These are phyloP conservation scores for Pseudomyrmex flavicornis DNA, from an alignment of 1,140 invertebrate genomes.

Conservation along the genomic window DNA sequence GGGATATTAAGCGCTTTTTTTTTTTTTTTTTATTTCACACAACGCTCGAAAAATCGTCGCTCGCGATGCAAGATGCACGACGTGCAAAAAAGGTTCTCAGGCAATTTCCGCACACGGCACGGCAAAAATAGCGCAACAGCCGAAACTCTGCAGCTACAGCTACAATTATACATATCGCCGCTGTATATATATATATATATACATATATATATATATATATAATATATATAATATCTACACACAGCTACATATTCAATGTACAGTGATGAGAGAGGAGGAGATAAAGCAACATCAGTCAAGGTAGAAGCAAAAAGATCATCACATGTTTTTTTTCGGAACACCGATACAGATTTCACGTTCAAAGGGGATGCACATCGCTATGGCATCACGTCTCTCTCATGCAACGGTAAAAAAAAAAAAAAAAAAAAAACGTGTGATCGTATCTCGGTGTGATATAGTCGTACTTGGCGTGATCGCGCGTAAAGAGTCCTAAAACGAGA, in stretches of 20 bases:
- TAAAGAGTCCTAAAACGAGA: conserved; percentile 7
- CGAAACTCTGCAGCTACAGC: background rate
- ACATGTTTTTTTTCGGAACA: background rate
- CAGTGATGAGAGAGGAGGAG: background rate
- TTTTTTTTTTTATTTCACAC: background rate
- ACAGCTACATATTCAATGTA: conserved; percentile 38
- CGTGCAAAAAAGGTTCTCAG: conserved; percentile 20
- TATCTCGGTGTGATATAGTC: conserved; percentile 8
- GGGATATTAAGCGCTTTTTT: background rate
- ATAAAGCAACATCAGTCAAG: conserved; percentile 15
- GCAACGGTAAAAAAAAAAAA: conserved; percentile 2
- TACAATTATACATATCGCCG: background rate
- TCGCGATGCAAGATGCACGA: conserved; percentile 29
- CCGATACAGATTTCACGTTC: conserved; percentile 3
- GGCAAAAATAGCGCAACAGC: background rate
- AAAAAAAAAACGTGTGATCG: background rate
- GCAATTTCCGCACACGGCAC: background rate
- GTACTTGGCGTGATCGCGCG: conserved; percentile 14
- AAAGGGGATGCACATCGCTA: conserved; percentile 9
- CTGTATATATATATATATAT: background rate
- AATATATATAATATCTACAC: background rate
- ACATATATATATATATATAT: background rate
- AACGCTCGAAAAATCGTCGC: too few relatives aligned
- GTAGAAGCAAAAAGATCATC: conserved; percentile 14
- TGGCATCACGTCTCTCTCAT: conserved; percentile 41